Evolutionary conservation across 2,888 invertebrate genomes (phyloP).

Genomic region (Ennomos quercinarius): DNA sequence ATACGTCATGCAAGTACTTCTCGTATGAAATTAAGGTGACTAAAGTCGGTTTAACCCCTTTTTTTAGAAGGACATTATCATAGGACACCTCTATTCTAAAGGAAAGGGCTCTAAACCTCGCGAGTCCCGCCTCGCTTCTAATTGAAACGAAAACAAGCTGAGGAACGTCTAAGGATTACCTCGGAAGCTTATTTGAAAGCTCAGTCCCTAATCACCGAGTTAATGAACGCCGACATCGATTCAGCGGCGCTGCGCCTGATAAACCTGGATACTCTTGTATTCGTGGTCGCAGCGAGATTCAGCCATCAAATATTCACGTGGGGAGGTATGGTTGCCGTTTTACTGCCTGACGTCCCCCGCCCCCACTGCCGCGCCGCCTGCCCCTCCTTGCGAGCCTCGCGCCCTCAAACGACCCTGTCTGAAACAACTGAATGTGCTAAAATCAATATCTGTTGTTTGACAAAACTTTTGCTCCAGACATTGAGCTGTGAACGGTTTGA

Average conservation of each 20-base stretch:
- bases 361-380: slow-evolving; percentile 40
- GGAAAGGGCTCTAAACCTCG: slow-evolving; percentile 28
- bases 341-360: slow-evolving; percentile 61
- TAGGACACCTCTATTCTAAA: not conserved
- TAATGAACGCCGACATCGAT: slow-evolving; percentile 55
- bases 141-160: slow-evolving; percentile 47
- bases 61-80: too few species aligned
- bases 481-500: slow-evolving; percentile 29
- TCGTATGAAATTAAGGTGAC: too few species aligned
- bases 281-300: slow-evolving; percentile 76
- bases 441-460: slow-evolving; percentile 82
- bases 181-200: slow-evolving; percentile 46
- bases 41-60: too few species aligned
- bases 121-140: slow-evolving; percentile 16
- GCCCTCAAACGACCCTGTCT: slow-evolving; percentile 68
- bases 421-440: slow-evolving; percentile 82
- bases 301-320: slow-evolving; percentile 83
- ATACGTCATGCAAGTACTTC: too few species aligned
- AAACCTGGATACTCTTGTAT: slow-evolving; percentile 58
- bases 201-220: slow-evolving; percentile 51
- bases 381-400: slow-evolving; percentile 49
- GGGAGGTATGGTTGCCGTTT: slow-evolving; percentile 79
- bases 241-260: slow-evolving; percentile 50
- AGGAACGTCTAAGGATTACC: slow-evolving; percentile 40
- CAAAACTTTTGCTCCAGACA: slow-evolving; percentile 62